Base-by-base conservation (phyloP, 1,140 invertebrate species). In the Drosophila takahashii region DNA sequence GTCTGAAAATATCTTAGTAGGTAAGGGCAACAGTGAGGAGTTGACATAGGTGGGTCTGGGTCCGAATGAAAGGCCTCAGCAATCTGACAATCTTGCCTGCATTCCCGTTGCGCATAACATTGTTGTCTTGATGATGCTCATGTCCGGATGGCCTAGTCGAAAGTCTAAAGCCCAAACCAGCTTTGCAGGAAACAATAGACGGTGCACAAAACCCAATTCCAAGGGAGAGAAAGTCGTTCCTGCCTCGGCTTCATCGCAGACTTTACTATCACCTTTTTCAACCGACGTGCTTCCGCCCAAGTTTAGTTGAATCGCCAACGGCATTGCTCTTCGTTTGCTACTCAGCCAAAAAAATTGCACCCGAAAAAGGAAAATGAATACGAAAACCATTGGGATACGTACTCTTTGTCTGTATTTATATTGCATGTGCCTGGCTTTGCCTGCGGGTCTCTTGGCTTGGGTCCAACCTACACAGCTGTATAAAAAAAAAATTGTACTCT, bases 351-450 rank as follows among this genome's bases (percentile, higher is more conserved):
- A 75, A 74, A 56, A 11, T 4, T 34, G n/a, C 47, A 3, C 22
- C 15, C 27, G 32, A 27, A 32, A 34, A 34, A 22, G 8, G 8
- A 29, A 59, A 72, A 65, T 8, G 42, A 47, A 48, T 45, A 57
- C 4, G 3, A 54, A 52, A 76, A 65, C 39, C 15, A 71, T 27
- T 29, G 22, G 42, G 41, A 52, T 57, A n/a, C n/a, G 37, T 47
- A 47, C 57, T 50, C 53, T 34, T 64, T 58, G 75, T 79, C 52
- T 71, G 64, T 76, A 84, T 79, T 75, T 83, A 77, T 67, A 81
- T 62, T 77, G 59, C 60, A 81, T 81, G 71, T 27, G 36, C n/a
- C 45, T 36, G 42, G 26, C 37, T 75, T 45, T 54, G 11, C 15
- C 10, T 11, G 4, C 29, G 32, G 41, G 41, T 15, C 51, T 15